Evolutionary conservation across 1,140 invertebrate genomes (phyloP), one percentile per base, ranked within the genome.

Genomic region (Drosophila orosa): DNA sequence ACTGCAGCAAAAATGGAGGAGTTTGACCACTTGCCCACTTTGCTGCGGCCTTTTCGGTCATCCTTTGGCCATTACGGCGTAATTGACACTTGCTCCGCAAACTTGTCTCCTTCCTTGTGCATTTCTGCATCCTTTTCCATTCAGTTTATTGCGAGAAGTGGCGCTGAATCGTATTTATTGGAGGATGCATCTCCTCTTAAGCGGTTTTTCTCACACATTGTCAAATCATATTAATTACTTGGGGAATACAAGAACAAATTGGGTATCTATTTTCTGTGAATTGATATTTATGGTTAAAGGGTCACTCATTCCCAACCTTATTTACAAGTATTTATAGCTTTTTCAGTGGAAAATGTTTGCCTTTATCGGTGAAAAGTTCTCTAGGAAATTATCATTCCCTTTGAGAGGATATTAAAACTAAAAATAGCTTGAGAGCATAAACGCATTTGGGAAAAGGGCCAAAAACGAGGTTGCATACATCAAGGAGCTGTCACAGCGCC

Each of bases 21-120:
- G 39, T 69, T 61, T 79, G 68, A 84, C 84, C 84, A 80, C 66
- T 86, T 67, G 73, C 77, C 79, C 80, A 84, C 84, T 89, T 89
- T 89, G 84, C 85, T 80, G 85, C 80, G 84, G 85, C 74, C 68
- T 83, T 87, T 89, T 89, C 50, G 84, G 80, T 84, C 79, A 89
- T 89, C 84, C 84, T 75, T 84, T 89, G 56, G 84, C 84, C 61
- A 89, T 89, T 83, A 87, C 57, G 73, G 77, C 84, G 84, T 89
- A 89, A 89, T 89, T 89, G 84, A 89, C 84, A 89, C 84, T 89
- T 80, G 72, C 76, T 77, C 62, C 57, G 29, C 65, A 66, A 66
- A 9, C 63, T 63, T 61, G 37, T 42, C 67, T 50, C 37, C 15
- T 66, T 55, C 19, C 22, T 25, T 24, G 27, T 19, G 15, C 33